phyloP scores from a whole-genome alignment of 2,113 vertebrate genomes.

The Sylvilagus bachmani region DNA sequence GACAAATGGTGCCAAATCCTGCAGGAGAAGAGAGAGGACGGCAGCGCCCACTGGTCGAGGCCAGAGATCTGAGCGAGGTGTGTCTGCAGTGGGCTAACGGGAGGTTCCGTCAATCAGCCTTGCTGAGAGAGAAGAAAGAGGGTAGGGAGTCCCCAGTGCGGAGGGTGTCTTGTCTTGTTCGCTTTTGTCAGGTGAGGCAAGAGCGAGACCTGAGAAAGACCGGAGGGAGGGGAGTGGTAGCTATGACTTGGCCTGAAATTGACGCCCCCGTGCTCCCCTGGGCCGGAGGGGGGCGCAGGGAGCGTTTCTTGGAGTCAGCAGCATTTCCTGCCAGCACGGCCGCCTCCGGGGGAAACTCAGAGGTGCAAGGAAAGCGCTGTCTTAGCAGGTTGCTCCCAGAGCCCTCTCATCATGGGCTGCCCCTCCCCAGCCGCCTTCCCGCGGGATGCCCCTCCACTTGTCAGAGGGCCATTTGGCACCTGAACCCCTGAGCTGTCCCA shows the following conservation, averaged over 20 bases:
- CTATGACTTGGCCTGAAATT: constrained; percentile 62
- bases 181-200: constrained; percentile 28
- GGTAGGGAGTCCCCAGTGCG: not conserved
- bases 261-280: constrained; percentile 52
- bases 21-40: not conserved
- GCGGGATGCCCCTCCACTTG: constrained; percentile 79
- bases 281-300: not conserved
- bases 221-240: not conserved
- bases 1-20: not conserved
- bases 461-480: constrained; percentile 78
- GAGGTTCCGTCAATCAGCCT: not conserved
- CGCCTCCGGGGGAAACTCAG: constrained; percentile 46
- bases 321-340: constrained; percentile 74
- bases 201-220: not conserved
- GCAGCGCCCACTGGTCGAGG: not conserved
- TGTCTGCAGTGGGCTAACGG: not conserved
- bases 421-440: constrained; percentile 68
- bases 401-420: constrained; percentile 59
- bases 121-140: not conserved
- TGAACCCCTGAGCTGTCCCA: constrained; percentile 65
- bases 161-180: not conserved
- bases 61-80: not conserved
- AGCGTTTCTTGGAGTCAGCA: constrained; percentile 72
- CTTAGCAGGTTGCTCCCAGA: constrained; percentile 57
- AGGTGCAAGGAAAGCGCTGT: constrained; percentile 63